Percentiles rank a stretch among this genome's conserved stretches.
Conservation (phyloP, 2,113 vertebrate species). For the Alaudala cheleensis region DNA sequence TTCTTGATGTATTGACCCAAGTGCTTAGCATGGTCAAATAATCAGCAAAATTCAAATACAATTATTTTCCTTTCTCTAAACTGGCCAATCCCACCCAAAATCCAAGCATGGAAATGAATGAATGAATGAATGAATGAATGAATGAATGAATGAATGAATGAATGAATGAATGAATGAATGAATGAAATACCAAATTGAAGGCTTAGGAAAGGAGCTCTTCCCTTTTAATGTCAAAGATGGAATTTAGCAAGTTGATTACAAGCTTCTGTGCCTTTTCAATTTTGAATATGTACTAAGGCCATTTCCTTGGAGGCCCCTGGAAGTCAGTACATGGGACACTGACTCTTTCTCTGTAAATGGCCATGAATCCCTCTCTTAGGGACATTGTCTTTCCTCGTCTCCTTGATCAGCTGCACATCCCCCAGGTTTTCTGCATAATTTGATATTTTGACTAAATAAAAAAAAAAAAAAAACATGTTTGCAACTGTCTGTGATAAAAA, state of each 20-base stretch:
- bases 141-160: neutral
- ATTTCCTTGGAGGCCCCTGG: neutral
- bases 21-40: neutral
- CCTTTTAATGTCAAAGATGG: neutral
- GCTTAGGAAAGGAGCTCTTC: neutral
- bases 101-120: neutral
- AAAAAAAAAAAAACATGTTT: neutral
- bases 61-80: neutral
- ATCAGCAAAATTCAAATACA: neutral
- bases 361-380: neutral
- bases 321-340: neutral
- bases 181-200: neutral
- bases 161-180: neutral
- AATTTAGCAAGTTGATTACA: neutral
- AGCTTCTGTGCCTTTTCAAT: neutral
- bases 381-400: neutral
- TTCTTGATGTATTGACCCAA: neutral
- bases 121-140: neutral
- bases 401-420: neutral
- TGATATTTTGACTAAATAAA: neutral
- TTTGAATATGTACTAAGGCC: neutral
- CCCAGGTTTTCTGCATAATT: neutral
- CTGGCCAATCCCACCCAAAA: neutral
- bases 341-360: constrained; percentile 4
- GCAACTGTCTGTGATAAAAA: neutral